Percentiles rank a stretch among this genome's conserved stretches.
phyloP scores from a whole-genome alignment of 2,113 vertebrate species.

The Opisthocomus hoazin region DNA sequence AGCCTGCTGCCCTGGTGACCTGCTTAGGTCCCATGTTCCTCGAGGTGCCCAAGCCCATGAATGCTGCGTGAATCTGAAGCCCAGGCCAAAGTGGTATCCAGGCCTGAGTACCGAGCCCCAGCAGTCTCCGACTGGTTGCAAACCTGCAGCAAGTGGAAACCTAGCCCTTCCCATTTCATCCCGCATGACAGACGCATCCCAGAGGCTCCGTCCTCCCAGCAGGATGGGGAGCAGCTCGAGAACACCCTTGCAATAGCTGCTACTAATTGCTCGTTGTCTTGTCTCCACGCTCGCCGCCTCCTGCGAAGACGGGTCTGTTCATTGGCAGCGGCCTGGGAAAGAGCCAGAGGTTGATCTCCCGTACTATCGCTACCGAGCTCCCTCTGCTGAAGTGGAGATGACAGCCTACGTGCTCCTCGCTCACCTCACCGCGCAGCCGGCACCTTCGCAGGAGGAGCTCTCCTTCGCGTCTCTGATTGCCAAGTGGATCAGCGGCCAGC shows the following conservation, averaged over 20 bases:
- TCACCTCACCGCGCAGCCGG: background rate
- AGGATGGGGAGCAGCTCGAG: accelerated
- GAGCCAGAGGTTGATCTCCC: background rate
- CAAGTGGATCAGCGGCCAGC: constrained; percentile 68
- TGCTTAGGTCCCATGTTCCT: no score
- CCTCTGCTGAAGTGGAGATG: constrained; percentile 73
- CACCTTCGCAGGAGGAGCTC: constrained; percentile 29
- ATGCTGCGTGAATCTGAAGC: background rate
- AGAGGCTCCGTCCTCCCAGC: background rate
- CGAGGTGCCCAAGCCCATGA: background rate
- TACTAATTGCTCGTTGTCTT: background rate
- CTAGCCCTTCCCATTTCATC: background rate
- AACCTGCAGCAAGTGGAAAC: background rate
- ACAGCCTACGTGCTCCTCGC: constrained; percentile 60
- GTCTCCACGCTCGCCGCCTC: background rate
- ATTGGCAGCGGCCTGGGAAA: constrained; percentile 67
- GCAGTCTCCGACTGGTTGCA: background rate
- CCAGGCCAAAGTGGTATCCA: background rate
- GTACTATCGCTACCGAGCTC: background rate
- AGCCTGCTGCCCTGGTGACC: background rate
- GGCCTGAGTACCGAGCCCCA: background rate
- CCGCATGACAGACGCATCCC: accelerated
- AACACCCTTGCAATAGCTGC: background rate
- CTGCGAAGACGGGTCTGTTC: constrained; percentile 38
- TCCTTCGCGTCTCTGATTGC: background rate